phyloP scores from a whole-genome alignment of 2,797 vertebrate species.

The Platyrinchus mystaceus region DNA sequence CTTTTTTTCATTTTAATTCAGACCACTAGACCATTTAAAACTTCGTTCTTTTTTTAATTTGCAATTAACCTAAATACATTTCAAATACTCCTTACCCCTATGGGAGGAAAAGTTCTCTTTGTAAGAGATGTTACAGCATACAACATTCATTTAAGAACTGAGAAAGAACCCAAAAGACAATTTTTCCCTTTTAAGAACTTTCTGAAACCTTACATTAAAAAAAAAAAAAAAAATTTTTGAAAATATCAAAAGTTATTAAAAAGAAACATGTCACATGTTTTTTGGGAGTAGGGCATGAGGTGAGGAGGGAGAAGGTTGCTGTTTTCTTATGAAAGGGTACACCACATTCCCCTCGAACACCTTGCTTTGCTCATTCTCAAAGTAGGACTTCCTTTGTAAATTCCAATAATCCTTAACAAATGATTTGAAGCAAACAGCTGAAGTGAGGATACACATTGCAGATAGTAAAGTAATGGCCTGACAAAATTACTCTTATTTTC shows the following conservation, averaged over 20 bases:
- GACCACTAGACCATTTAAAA: constrained; percentile 48
- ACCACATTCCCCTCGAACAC: neutral
- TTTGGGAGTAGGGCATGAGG: neutral
- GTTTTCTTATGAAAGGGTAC: neutral
- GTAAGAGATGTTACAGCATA: neutral
- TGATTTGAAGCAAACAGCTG: neutral
- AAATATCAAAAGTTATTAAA: neutral
- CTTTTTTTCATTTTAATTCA: constrained; percentile 36
- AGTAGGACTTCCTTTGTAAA: neutral
- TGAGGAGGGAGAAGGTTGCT: neutral
- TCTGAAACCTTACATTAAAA: neutral
- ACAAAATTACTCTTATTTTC: constrained; percentile 10
- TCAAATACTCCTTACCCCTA: constrained; percentile 21
- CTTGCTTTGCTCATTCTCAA: neutral
- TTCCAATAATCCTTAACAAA: neutral
- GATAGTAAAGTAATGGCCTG: neutral
- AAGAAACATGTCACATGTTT: neutral
- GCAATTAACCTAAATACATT: constrained; percentile 68
- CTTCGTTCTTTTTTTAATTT: constrained; percentile 61
- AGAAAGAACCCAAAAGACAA: neutral
- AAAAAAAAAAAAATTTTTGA: neutral
- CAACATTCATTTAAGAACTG: neutral
- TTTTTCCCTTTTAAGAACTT: neutral
- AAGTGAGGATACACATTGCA: neutral
- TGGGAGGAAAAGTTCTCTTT: constrained; percentile 38